Conservation (phyloP, 1,140 invertebrate species). For the Camponotus pennsylvanicus region DNA sequence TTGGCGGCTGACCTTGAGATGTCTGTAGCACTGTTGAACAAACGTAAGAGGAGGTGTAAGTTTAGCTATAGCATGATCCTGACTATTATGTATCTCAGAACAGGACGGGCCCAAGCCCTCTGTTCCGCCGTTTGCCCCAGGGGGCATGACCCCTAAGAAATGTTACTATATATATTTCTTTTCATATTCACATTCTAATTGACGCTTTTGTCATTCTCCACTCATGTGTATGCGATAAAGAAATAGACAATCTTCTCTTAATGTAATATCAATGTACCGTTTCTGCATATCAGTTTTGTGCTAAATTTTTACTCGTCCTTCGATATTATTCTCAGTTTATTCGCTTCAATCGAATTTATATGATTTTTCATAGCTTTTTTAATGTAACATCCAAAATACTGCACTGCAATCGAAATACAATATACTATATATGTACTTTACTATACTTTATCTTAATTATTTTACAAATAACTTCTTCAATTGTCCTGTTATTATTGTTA, state of each 20-base stretch:
- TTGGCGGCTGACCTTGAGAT: constrained; percentile 83
- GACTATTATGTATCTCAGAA: constrained; percentile 81
- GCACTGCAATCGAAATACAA: constrained; percentile 3
- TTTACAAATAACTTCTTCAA: constrained; percentile 26
- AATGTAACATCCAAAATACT: constrained; percentile 5
- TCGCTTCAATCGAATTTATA: neutral
- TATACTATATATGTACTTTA: neutral
- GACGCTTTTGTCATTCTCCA: constrained; percentile 60
- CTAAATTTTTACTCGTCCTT: neutral
- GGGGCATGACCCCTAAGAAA: constrained; percentile 83
- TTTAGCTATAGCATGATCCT: constrained; percentile 79
- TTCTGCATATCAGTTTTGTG: constrained; percentile 14
- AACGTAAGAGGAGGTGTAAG: constrained; percentile 79
- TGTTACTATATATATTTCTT: constrained; percentile 73
- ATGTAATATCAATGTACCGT: constrained; percentile 45
- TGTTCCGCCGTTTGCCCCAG: constrained; percentile 81
- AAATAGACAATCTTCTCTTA: constrained; percentile 64
- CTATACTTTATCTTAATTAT: constrained; percentile 5
- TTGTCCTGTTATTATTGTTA: constrained; percentile 13
- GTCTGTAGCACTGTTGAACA: constrained; percentile 83
- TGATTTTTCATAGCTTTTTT: constrained; percentile 28
- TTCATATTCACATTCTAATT: constrained; percentile 71
- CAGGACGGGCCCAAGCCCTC: constrained; percentile 84
- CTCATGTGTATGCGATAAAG: constrained; percentile 61
- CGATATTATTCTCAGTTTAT: constrained; percentile 6